Base-by-base conservation (phyloP, 2,888 invertebrate species). In the Rugalucina vietnamica region DNA sequence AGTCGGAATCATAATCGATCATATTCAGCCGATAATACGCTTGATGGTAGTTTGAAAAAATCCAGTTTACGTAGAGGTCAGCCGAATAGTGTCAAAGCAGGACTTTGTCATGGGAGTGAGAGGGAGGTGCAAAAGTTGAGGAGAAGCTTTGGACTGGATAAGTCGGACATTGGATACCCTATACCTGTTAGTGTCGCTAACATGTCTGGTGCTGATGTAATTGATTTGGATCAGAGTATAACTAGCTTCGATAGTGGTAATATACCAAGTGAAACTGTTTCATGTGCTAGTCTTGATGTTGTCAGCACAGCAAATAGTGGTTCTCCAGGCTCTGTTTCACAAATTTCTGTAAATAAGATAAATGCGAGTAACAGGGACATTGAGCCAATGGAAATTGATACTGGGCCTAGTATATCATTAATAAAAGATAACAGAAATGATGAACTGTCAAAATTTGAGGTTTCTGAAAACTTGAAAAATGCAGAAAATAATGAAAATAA, bases 11-110 rank as follows among this genome's bases (percentile, higher is more conserved):
- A 82, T 71, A 79, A 76, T 36, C 43, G 86, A 34, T 88, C 88
- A 2, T 76, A 72, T 49, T 88, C 86, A 27, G 65, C 79, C 2
- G 84, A 88, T 24, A 74, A 81, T 57, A 79, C 74, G 3, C 82
- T 88, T 18, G 84, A 88, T 39, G 73, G 80, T n/a, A 88, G 85
- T 50, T 29, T 75, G 36, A 71, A 72, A 73, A 86, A 88, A 49
- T 72, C 82, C 4, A 82, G 85, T 34, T 76, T 92, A 18, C 84
- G 86, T 57, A 87, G 93, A 37, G 94, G 93, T 0, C 85, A 88
- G 50, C 94, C 94, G 8, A 94, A 93, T 86, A 91, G 93, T 18
- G 76, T 93, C 21, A 87, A 85, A 43, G 90, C 90, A 69, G 94
- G 93, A 4, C 84, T 93, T 72, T 77, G 90, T 65, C 89, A 90